These are phyloP conservation scores for Ochropleura leucogaster DNA, from an alignment of 2,888 invertebrate species.

Conservation along the genomic window DNA sequence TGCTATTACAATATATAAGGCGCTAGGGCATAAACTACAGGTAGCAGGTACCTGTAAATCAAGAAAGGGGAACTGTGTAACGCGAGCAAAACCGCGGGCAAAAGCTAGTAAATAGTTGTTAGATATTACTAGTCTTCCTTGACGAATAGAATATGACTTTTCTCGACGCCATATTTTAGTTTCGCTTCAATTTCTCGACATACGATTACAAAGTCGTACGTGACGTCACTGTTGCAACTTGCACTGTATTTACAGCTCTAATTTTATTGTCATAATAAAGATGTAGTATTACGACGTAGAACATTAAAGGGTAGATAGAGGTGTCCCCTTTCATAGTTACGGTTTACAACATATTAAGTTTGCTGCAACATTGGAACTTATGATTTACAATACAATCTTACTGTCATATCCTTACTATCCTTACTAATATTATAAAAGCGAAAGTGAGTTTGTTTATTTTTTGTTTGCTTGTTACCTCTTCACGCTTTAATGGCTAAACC, in stretches of 20 bases:
- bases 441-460: too few species aligned
- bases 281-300: slow-evolving; percentile 26
- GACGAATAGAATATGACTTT: neutral
- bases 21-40: too few species aligned
- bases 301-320: slow-evolving; percentile 18
- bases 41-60: too few species aligned
- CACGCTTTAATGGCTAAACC: too few species aligned
- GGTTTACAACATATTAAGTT: neutral
- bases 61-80: too few species aligned
- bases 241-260: slow-evolving; percentile 19
- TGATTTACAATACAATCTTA: neutral
- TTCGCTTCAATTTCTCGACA: neutral
- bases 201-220: slow-evolving; percentile 24
- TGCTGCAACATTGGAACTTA: slow-evolving; percentile 7
- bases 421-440: too few species aligned
- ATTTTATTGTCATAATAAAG: slow-evolving; percentile 47
- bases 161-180: neutral
- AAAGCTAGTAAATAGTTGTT: too few species aligned
- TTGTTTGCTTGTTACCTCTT: too few species aligned
- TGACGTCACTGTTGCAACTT: slow-evolving; percentile 36
- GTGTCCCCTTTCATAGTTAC: neutral
- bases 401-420: too few species aligned
- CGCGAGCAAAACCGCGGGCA: too few species aligned
- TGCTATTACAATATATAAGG: too few species aligned
- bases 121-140: too few species aligned